Base-by-base conservation (phyloP, 2,888 invertebrate species). In the Tiliacea citrago region DNA sequence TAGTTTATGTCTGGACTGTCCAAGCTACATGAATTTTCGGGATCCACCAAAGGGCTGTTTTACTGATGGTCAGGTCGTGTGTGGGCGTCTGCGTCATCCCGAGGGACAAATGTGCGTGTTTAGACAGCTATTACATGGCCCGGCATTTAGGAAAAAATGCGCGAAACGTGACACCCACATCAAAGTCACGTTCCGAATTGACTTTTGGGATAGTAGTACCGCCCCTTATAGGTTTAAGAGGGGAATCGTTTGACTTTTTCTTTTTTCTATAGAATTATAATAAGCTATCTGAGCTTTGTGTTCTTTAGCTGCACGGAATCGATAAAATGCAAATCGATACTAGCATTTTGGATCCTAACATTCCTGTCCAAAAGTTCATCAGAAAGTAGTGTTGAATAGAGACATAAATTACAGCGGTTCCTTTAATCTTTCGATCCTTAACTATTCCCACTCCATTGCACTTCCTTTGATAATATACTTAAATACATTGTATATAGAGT, bases 21-120 rank as follows among this genome's bases (percentile, higher is more conserved):
- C 82, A 87, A 86, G 82, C 85, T 88, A 75, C 81, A 85, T 74
- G 86, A 89, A 91, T 91, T 89, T 88, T 84, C 80, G 82, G 58
- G 51, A 35, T 68, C 63, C 47, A 68, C 62, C 29, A 42, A 80
- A 74, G 55, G 55, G 83, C 83, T 84, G 83, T 86, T 82, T 86
- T 84, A 89, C 69, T 82, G 86, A 88, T 86, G 83, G 81, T 69
- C 75, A 77, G 84, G 75, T 80, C 65, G 81, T 90, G 89, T 88
- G 88, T 82, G 86, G 88, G 87, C 83, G 86, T 80, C 70, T 79
- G 81, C 86, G 83, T 86, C 88, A 89, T 76, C 84, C 83, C 77
- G 47, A 86, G 82, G 85, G 83, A 85, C 78, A 68, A 79, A 74
- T 72, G 79, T 75, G 71, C 81, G 81, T 86, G 82, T 86, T 84